A percentile compares a stretch with the other conserved stretches of the same genome.
phyloP scores from a whole-genome alignment of 1,140 invertebrate genomes.

The Sminthurinus signatus region DNA sequence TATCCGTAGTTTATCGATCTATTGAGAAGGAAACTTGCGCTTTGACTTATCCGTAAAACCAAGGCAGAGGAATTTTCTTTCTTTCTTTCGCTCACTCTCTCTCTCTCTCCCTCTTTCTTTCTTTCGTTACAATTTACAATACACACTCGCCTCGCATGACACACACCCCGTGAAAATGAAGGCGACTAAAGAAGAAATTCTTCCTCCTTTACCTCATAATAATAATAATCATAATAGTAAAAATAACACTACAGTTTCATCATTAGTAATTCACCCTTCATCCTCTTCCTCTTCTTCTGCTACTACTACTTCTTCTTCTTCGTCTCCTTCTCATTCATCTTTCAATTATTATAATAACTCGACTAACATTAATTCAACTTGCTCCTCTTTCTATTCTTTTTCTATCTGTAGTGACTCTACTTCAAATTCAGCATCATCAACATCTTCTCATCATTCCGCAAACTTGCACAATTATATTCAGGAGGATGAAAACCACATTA shows the following conservation, averaged over 20 bases:
- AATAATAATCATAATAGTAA: background rate
- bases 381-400: background rate
- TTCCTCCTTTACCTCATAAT: background rate
- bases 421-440: background rate
- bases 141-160: no score
- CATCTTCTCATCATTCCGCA: background rate
- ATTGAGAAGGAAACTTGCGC: no score
- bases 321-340: slow-evolving; percentile 6
- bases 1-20: no score
- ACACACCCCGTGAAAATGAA: slow-evolving; percentile 18
- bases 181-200: slow-evolving; percentile 11
- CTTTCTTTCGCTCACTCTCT: background rate
- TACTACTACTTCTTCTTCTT: background rate
- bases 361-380: background rate
- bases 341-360: background rate
- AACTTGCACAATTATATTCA: no score
- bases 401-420: background rate
- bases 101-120: background rate
- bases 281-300: background rate
- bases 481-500: no score
- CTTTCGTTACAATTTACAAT: no score
- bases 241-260: no score
- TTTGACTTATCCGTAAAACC: no score
- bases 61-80: background rate
- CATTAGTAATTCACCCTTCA: background rate